A percentile compares a stretch with the other conserved stretches of the same genome.
Conservation (phyloP, 1,140 invertebrate genomes). For the Camponotus floridanus region DNA sequence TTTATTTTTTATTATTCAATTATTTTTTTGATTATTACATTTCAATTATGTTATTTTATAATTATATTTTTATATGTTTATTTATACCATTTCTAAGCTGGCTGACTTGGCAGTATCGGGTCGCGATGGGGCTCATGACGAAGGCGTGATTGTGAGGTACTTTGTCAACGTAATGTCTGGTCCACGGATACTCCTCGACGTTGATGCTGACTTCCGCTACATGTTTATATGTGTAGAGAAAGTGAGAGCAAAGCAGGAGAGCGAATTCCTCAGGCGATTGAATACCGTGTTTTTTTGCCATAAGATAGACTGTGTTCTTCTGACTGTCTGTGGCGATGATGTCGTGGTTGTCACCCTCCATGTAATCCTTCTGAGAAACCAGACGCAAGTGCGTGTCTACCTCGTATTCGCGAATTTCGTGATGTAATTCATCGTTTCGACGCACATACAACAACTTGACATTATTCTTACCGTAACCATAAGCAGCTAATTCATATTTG, state of each 20-base stretch:
- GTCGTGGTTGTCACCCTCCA: slow-evolving; percentile 20
- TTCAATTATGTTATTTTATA: neutral
- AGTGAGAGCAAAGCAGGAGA: slow-evolving; percentile 31
- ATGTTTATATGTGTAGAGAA: slow-evolving; percentile 24
- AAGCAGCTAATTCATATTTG: slow-evolving; percentile 28
- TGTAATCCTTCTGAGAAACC: neutral
- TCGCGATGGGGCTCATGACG: slow-evolving; percentile 25
- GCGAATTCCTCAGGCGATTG: slow-evolving; percentile 22
- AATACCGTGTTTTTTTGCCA: slow-evolving; percentile 24
- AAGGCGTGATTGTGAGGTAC: slow-evolving; percentile 31
- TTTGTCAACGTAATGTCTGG: neutral
- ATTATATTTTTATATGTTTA: no score
- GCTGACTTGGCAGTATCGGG: slow-evolving; percentile 38
- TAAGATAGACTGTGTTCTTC: slow-evolving; percentile 32
- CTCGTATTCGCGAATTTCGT: slow-evolving; percentile 36
- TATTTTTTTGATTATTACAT: no score
- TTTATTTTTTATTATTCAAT: no score
- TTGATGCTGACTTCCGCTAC: slow-evolving; percentile 20
- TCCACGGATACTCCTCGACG: slow-evolving; percentile 38
- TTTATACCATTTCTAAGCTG: slow-evolving; percentile 25
- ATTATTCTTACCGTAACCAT: slow-evolving; percentile 26
- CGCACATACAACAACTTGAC: slow-evolving; percentile 31
- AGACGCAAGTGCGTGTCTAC: slow-evolving; percentile 32
- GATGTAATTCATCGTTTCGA: neutral
- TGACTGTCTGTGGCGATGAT: slow-evolving; percentile 34